Percentiles rank a stretch among this genome's conserved stretches.
These are phyloP conservation scores for Pangasius krempfi DNA, from an alignment of 2,797 vertebrate genomes.

Conservation along the genomic window DNA sequence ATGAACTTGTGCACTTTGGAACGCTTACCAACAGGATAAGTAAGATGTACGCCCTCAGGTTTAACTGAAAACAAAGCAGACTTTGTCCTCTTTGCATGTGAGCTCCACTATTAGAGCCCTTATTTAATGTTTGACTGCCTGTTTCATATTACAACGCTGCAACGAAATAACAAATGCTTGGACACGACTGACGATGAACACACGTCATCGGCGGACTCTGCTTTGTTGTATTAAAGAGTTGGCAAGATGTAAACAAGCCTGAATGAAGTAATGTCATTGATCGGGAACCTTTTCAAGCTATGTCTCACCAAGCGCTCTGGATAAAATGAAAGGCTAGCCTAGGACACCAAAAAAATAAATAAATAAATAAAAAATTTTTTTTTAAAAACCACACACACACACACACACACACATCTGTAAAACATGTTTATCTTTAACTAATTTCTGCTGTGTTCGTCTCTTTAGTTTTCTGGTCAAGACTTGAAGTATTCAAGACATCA, in stretches of 20 bases:
- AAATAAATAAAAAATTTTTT: too few species aligned
- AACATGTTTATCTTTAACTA: conserved; percentile 27
- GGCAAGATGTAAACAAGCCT: conserved; percentile 48
- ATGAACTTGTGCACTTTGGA: conserved; percentile 55
- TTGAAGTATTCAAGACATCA: conserved; percentile 4
- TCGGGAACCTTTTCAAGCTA: conserved; percentile 27
- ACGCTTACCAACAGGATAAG: conserved; percentile 48
- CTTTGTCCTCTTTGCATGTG: conserved; percentile 66
- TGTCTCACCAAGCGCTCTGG: conserved; percentile 10
- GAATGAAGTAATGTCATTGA: conserved; percentile 38
- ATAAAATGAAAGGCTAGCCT: conserved; percentile 13
- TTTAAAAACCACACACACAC: too few species aligned
- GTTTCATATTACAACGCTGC: conserved; percentile 59
- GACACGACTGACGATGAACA: conserved; percentile 53
- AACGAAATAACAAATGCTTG: conserved; percentile 60
- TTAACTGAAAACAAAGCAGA: conserved; percentile 68
- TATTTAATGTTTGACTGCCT: conserved; percentile 67
- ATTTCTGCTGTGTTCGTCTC: conserved; percentile 15
- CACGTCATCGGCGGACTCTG: conserved; percentile 61
- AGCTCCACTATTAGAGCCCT: conserved; percentile 64
- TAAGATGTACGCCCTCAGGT: conserved; percentile 66
- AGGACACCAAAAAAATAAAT: not conserved
- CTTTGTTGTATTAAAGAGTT: conserved; percentile 45
- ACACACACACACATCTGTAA: conserved; percentile 14
- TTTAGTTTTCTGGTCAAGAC: conserved; percentile 6